A percentile compares a stretch with the other conserved stretches of the same genome.
Evolutionary conservation across 1,140 invertebrate species (phyloP).

Genomic region (Bombyx mandarina): DNA sequence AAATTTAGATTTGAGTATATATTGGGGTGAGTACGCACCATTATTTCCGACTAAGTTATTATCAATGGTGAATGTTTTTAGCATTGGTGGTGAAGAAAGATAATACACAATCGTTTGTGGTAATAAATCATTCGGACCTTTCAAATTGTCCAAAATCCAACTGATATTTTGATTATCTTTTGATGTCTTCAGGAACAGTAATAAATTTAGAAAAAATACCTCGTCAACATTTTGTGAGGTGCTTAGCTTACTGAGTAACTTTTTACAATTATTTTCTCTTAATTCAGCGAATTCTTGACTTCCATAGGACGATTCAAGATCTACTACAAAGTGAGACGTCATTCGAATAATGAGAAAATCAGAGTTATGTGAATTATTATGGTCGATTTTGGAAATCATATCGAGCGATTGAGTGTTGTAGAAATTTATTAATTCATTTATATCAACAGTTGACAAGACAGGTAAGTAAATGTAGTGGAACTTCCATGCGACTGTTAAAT

Average conservation of each 20-base stretch:
- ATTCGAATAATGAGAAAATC: constrained; percentile 31
- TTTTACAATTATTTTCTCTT: constrained; percentile 29
- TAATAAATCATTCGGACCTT: constrained; percentile 43
- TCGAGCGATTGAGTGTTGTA: constrained; percentile 16
- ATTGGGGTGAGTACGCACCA: constrained; percentile 45
- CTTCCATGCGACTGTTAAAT: constrained; percentile 53
- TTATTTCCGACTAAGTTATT: constrained; percentile 27
- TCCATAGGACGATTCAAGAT: background rate
- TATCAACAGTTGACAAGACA: constrained; percentile 42
- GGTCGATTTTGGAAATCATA: background rate
- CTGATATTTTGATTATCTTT: constrained; percentile 19
- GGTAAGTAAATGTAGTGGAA: constrained; percentile 60
- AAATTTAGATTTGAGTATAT: constrained; percentile 52
- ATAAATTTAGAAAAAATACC: constrained; percentile 37
- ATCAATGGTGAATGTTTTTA: constrained; percentile 38
- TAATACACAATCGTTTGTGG: constrained; percentile 33
- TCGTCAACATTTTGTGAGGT: constrained; percentile 49
- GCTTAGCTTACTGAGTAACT: constrained; percentile 38
- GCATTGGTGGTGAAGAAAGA: constrained; percentile 34
- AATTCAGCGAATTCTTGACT: background rate
- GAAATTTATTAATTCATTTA: constrained; percentile 52
- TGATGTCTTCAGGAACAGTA: constrained; percentile 37
- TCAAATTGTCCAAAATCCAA: constrained; percentile 39
- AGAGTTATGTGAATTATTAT: constrained; percentile 25
- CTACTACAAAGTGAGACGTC: constrained; percentile 23